Evolutionary conservation across 1,140 invertebrate genomes (phyloP), one percentile per base, ranked within the genome.

Genomic region (Chionoecetes opilio): DNA sequence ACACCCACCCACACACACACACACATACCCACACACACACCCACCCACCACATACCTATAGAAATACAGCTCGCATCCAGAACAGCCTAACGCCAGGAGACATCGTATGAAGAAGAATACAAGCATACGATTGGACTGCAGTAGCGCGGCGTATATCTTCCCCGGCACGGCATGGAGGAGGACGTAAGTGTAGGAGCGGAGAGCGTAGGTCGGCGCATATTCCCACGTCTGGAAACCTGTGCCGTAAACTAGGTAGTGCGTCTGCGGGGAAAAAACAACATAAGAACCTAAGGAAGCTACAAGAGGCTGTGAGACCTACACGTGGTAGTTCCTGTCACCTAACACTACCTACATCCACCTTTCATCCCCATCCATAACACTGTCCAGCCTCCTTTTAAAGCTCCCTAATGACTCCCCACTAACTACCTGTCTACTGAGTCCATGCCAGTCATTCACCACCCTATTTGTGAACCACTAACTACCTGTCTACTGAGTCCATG

Each of bases 151-250:
- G 96, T 99, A 98, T 9, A 99, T 97, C 97, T 98, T 97, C 5
- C 98, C 98, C 89, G 99, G 99, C 29, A 99, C 97, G n/a, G 98
- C 98, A 97, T 99, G 98, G 75, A 99, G 97, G 97, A 99, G 97
- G 14, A 99, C 97, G 96, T 99, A 99, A 82, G 98, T 98, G 97
- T 99, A 99, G 0, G 99, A 99, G 89, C 99, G 97, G 84, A 99
- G 98, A 0, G 99, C 99, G 97, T 98, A 99, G 95, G 98, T 97
- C 29, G 99, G 99, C 96, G 99, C 99, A 97, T 99, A 99, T 97
- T 99, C 99, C 99, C 99, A 99, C 87, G 99, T 99, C 97, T 99
- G 99, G 96, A 99, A 98, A 11, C 99, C 99, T 97, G 97, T 98
- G 26, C 98, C 98, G 97, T 99, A 99, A 32, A 99, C 96, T 86